Evolutionary conservation across 2,888 invertebrate species (phyloP), one percentile per base, ranked within the genome.

Genomic region (Himalopsyche anomala): DNA sequence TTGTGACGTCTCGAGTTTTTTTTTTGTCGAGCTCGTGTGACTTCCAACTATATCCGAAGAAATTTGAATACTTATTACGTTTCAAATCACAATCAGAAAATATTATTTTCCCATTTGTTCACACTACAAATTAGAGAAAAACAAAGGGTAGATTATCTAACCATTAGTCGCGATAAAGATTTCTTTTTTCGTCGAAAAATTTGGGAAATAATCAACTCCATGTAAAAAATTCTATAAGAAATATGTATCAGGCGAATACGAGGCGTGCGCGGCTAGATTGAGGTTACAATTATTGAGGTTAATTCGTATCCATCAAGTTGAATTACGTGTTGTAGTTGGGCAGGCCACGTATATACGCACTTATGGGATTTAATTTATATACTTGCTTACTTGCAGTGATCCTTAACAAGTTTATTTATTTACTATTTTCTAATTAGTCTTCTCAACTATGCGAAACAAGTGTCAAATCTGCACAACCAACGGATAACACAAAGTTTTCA

Each of bases 221-320:
- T 17, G 81, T 55, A n/a, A 36, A 55, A 56, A 82, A 38, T 51
- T 83, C 38, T 82, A 80, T 84, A 81, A 36, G 19, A 74, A 74
- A 74, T 74, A 38, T 74, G 74, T 74, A 74, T 74, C 36, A 74
- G 74, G 74, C 38, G 0, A 36, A 36, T 38, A 74, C 15, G n/a
- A 4, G 4, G 74, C 12, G 74, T 8, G 74, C 5, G 74, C 91
- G 91, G 84, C 89, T 91, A 86, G 91, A 45, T 56, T 19, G 28
- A 36, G 62, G 69, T 90, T 91, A 92, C 28, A 12, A 19, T 36
- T 74, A 74, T 62, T 19, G 62, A 89, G 89, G 91, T 91, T 92
- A 93, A 93, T 93, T 93, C 93, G 92, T 92, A 91, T 91, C 91
- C 91, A 92, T 91, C 92, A 91, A 90, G 90, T 92, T 91, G 90